A percentile compares a stretch with the other conserved stretches of the same genome.
These are phyloP conservation scores for Belonocnema kinseyi DNA, from an alignment of 1,140 invertebrate species.

Conservation along the genomic window DNA sequence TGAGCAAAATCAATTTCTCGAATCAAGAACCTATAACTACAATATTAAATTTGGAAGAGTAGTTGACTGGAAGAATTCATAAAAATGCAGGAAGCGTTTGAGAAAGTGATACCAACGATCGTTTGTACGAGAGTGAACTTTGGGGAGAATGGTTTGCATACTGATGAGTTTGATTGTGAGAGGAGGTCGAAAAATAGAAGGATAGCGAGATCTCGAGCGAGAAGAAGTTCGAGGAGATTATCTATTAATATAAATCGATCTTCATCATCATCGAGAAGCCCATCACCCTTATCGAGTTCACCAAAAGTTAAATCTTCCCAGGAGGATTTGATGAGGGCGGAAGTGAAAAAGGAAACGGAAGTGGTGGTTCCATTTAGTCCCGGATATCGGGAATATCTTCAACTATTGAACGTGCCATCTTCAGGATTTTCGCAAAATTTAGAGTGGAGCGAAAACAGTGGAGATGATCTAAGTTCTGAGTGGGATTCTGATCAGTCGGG, in stretches of 20 bases:
- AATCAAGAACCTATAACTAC: neutral
- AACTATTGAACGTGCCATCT: slow-evolving; percentile 83
- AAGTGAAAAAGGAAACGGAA: neutral
- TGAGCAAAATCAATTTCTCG: no score
- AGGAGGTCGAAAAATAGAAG: slow-evolving; percentile 56
- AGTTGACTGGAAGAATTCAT: neutral
- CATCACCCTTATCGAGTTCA: slow-evolving; percentile 54
- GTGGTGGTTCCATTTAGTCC: slow-evolving; percentile 41
- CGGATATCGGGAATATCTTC: slow-evolving; percentile 88
- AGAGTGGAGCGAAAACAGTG: slow-evolving; percentile 90
- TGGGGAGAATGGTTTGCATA: slow-evolving; percentile 53
- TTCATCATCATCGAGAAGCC: slow-evolving; percentile 64
- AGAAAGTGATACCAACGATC: slow-evolving; percentile 64
- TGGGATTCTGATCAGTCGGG: slow-evolving; percentile 87
- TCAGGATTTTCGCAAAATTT: slow-evolving; percentile 66
- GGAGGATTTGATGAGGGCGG: neutral
- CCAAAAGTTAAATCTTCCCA: neutral
- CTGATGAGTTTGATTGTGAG: slow-evolving; percentile 53
- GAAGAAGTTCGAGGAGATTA: slow-evolving; percentile 61
- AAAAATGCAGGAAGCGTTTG: slow-evolving; percentile 62
- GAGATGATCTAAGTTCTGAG: slow-evolving; percentile 91
- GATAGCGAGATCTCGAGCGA: slow-evolving; percentile 55
- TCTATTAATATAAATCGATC: slow-evolving; percentile 55
- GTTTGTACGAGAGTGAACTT: slow-evolving; percentile 64
- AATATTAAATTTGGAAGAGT: neutral